Evolutionary conservation across 1,140 invertebrate species (phyloP), one percentile per base, ranked within the genome.

Genomic region (Maconellicoccus hirsutus): DNA sequence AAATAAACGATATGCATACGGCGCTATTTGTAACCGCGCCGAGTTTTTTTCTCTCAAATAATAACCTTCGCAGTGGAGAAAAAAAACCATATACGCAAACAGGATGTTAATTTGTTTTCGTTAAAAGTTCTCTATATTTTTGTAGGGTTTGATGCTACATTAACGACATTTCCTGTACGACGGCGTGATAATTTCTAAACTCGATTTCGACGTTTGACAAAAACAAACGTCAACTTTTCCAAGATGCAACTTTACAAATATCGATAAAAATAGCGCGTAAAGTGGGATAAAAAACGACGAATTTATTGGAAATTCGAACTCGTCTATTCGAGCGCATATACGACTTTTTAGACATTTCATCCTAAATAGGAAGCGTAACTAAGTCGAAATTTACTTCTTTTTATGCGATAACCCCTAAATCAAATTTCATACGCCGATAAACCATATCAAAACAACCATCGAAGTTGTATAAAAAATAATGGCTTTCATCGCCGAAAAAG

Each of bases 61-160:
- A 19, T 16, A 52, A 52, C 42, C 42, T 52, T 52, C 42, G 29
- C 29, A 33, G 29, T 33, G 29, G 42, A 52, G n/a, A 52, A 52
- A 19, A 52, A 19, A 52, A 52, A 8, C n/a, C n/a, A 8, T 52
- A 19, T 52, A 16, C 42, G 42, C n/a, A 52, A 52, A 52, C 42
- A 52, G 42, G 42, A 52, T 52, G 42, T 52, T 52, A 52, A 52
- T 52, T 52, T 52, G 42, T 52, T 52, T 33, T 52, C 42, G 42
- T 52, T 52, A 52, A 52, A 52, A 52, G n/a, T 6, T 52, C n/a
- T 52, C 6, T 52, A 8, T 52, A 52, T 52, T 52, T 52, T 52
- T 16, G 42, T 52, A 52, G 42, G n/a, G 12, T 52, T 52, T 19
- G 42, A 52, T 16, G 42, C 42, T 16, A 52, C 42, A 52, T 52